Conservation (phyloP, 2,113 vertebrate genomes). For the Conger conger region DNA sequence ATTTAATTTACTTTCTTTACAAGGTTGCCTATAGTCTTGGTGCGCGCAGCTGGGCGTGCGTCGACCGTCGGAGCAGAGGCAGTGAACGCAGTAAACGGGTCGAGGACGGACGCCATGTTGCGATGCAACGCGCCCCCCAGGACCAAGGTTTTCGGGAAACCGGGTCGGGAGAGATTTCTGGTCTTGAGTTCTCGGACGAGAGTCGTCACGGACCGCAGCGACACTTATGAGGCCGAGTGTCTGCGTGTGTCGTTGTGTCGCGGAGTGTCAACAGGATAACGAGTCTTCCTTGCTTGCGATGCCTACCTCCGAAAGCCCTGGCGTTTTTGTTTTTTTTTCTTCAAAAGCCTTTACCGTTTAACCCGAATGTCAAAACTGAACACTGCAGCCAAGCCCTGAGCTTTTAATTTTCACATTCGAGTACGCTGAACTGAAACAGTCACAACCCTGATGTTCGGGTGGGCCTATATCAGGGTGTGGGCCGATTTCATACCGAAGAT, state of each 20-base stretch:
- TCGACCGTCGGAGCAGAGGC: not conserved
- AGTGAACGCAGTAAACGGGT: not conserved
- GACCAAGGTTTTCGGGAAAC: no score
- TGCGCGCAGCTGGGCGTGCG: not conserved
- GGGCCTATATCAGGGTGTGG: not conserved
- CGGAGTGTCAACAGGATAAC: not conserved
- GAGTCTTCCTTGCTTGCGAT: no score
- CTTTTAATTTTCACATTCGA: not conserved
- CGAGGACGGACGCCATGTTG: not conserved
- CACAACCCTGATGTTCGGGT: not conserved
- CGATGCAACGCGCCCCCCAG: not conserved
- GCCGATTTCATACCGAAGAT: not conserved
- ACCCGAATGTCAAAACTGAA: not conserved
- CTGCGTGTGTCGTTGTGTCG: not conserved
- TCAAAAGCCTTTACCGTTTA: not conserved
- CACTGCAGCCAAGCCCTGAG: not conserved
- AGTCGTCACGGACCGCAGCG: no score
- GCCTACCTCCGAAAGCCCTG: no score
- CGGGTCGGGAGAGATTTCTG: no score
- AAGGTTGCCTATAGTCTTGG: not conserved
- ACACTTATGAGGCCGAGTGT: not conserved
- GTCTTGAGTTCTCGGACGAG: no score
- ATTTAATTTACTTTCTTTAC: not conserved
- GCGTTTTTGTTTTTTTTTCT: no score
- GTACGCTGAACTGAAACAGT: not conserved